These are phyloP conservation scores for Pongo abelii DNA, from an alignment of 2,113 vertebrate species.

Conservation along the genomic window DNA sequence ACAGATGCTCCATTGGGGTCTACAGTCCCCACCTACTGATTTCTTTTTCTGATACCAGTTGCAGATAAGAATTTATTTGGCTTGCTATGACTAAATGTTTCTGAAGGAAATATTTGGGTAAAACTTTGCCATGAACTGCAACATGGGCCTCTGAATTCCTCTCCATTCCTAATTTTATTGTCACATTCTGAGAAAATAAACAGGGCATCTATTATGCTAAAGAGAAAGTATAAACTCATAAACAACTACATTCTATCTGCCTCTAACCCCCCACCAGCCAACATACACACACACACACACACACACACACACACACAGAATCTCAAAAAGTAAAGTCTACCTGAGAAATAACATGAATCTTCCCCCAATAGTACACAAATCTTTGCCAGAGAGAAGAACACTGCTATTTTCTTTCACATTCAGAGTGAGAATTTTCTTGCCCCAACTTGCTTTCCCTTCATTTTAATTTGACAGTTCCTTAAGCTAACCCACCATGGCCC, in stretches of 20 bases:
- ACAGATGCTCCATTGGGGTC: rapidly evolving
- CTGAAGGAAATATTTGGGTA: not conserved
- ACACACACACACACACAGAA: not conserved
- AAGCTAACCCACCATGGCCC: not conserved
- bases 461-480: constrained; percentile 29
- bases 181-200: not conserved
- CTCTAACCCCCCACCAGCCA: not conserved
- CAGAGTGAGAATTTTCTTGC: constrained; percentile 44
- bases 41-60: not conserved
- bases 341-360: not conserved
- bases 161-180: not conserved
- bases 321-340: constrained; percentile 52
- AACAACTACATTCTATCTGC: not conserved
- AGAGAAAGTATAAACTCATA: not conserved
- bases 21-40: rapidly evolving
- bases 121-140: not conserved
- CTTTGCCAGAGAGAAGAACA: constrained; percentile 34
- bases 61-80: not conserved
- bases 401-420: not conserved
- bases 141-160: not conserved
- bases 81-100: not conserved
- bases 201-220: not conserved
- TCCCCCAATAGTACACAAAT: not conserved
- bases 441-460: constrained; percentile 18
- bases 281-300: not conserved